phyloP scores from a whole-genome alignment of 2,113 vertebrate species.

The Oenanthe oenanthe region DNA sequence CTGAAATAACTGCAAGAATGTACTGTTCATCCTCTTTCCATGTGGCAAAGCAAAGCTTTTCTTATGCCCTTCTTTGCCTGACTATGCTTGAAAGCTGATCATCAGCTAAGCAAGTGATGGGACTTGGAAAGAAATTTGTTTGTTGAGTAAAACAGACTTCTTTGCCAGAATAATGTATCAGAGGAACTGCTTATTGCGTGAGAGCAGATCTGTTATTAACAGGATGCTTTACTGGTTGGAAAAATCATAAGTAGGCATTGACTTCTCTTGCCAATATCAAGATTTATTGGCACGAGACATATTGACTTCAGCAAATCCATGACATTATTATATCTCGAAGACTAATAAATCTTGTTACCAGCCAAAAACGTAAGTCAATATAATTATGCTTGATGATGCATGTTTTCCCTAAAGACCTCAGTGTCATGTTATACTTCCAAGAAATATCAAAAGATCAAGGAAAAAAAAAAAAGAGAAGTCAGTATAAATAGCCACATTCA shows the following conservation, averaged over 20 bases:
- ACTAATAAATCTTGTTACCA: conserved; percentile 79
- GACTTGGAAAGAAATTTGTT: conserved; percentile 16
- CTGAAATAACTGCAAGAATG: background rate
- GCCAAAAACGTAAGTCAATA: conserved; percentile 73
- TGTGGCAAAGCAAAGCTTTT: background rate
- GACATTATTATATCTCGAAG: conserved; percentile 75
- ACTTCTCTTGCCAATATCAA: conserved; percentile 74
- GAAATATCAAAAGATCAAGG: conserved; percentile 64
- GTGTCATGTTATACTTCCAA: conserved; percentile 49
- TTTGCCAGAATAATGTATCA: conserved; percentile 45
- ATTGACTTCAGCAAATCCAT: conserved; percentile 77
- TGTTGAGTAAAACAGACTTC: conserved; percentile 38
- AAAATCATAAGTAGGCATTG: conserved; percentile 76
- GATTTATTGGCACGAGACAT: conserved; percentile 76
- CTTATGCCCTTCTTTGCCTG: background rate
- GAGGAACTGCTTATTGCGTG: conserved; percentile 34
- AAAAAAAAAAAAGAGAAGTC: background rate
- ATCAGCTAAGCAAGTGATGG: background rate
- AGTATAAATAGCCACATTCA: conserved; percentile 10
- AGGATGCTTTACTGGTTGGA: conserved; percentile 70
- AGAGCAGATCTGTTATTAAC: conserved; percentile 42
- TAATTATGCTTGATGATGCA: conserved; percentile 73
- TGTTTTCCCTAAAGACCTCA: conserved; percentile 63
- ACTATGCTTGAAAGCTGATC: background rate
- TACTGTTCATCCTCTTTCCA: background rate